These are phyloP conservation scores for Lasioglossum baleicum DNA, from an alignment of 1,140 invertebrate species.

Conservation along the genomic window DNA sequence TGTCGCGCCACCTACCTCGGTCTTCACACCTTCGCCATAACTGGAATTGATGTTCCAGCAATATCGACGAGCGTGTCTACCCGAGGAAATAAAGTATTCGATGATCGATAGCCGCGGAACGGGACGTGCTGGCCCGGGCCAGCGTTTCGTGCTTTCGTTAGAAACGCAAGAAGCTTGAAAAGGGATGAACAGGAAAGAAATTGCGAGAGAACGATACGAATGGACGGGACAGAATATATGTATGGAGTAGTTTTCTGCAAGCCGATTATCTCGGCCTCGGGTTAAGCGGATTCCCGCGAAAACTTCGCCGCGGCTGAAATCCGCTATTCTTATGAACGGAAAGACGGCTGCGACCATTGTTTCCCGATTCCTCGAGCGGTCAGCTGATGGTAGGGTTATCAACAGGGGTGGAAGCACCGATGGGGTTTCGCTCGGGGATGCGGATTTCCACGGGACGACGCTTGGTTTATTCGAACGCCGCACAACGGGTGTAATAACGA, in stretches of 20 bases:
- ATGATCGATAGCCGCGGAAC: constrained; percentile 4
- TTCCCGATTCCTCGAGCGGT: too few relatives aligned
- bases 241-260: constrained; percentile 49
- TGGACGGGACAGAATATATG: too few relatives aligned
- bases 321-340: constrained; percentile 51
- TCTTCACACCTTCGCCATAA: constrained; percentile 5
- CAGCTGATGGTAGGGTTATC: too few relatives aligned
- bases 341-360: constrained; percentile 42
- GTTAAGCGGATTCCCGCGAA: constrained; percentile 61
- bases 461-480: too few relatives aligned
- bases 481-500: too few relatives aligned
- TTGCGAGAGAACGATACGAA: too few relatives aligned
- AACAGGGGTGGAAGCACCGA: too few relatives aligned
- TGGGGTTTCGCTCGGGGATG: too few relatives aligned
- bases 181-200: too few relatives aligned
- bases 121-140: too few relatives aligned
- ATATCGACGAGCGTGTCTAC: constrained; percentile 5
- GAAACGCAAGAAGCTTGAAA: not conserved
- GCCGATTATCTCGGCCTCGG: constrained; percentile 60
- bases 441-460: too few relatives aligned
- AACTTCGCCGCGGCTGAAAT: constrained; percentile 50
- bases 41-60: constrained; percentile 12
- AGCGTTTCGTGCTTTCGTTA: constrained; percentile 10
- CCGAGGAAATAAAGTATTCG: not conserved
- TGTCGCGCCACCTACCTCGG: not conserved